Conservation (phyloP, 2,797 vertebrate genomes). For the Chiloscyllium punctatum region DNA sequence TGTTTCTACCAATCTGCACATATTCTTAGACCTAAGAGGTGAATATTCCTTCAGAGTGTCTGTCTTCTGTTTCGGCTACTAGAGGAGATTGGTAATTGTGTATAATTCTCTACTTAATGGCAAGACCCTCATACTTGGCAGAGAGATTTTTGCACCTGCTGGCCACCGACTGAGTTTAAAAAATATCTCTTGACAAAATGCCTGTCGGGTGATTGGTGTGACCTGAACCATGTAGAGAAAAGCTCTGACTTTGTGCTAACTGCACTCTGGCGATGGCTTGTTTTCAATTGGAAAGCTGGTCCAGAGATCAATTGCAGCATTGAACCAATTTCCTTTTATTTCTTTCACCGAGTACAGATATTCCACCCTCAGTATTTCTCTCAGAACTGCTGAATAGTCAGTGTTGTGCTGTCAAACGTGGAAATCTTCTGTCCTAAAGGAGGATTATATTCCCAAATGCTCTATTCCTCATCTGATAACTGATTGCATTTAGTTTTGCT, state of each 20-base stretch:
- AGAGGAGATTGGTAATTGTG: background rate
- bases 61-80: background rate
- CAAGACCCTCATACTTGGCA: background rate
- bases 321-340: background rate
- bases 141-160: background rate
- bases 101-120: background rate
- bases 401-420: background rate
- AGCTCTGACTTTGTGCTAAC: background rate
- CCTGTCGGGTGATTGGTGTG: background rate
- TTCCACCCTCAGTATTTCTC: background rate
- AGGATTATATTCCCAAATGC: background rate
- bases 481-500: constrained; percentile 44
- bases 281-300: background rate
- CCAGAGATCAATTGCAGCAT: background rate
- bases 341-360: background rate
- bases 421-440: background rate
- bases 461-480: background rate
- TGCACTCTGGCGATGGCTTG: too few species aligned
- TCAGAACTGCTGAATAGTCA: background rate
- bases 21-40: background rate
- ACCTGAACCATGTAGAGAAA: background rate
- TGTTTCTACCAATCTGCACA: background rate
- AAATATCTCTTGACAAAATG: background rate
- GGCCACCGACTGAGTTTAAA: background rate
- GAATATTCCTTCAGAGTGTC: background rate